phyloP scores from a whole-genome alignment of 37 sponge, comb jelly and placozoan species.

The Diacarnus erythraeanus region DNA sequence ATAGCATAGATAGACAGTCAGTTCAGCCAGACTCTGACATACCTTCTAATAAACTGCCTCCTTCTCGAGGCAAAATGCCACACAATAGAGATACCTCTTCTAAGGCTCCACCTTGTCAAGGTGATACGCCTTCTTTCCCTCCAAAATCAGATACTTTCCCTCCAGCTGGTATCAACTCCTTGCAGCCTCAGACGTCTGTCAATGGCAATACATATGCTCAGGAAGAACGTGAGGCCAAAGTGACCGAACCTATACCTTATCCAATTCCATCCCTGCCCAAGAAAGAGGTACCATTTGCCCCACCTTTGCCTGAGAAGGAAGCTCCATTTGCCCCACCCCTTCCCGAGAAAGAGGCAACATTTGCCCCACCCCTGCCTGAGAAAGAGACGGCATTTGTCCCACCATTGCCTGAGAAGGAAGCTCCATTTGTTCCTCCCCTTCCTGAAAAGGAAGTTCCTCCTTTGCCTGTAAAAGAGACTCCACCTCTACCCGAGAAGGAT shows the following conservation, averaged over 20 bases:
- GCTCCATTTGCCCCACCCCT: not conserved
- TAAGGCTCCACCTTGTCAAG: not conserved
- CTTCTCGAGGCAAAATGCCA: not conserved
- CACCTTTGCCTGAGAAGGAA: not conserved
- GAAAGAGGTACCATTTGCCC: not conserved
- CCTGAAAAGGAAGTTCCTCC: not conserved
- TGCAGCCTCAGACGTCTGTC: not conserved
- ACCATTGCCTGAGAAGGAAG: slow-evolving; percentile 8
- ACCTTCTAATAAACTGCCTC: not conserved
- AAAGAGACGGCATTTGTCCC: not conserved
- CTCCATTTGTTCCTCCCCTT: not conserved
- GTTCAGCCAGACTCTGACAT: not conserved
- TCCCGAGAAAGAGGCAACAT: slow-evolving; percentile 1
- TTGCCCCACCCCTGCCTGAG: not conserved
- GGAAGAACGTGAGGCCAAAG: not conserved
- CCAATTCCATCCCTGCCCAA: not conserved
- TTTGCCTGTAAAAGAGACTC: not conserved
- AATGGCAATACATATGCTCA: not conserved
- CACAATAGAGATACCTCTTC: not conserved
- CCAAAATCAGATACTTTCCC: not conserved
- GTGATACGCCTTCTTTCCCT: not conserved
- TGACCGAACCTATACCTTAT: not conserved
- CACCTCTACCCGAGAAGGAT: not conserved
- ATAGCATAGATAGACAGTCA: not conserved
- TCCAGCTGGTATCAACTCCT: not conserved